Conservation (phyloP, 2,113 vertebrate genomes). For the Pachycephala philippinensis region DNA sequence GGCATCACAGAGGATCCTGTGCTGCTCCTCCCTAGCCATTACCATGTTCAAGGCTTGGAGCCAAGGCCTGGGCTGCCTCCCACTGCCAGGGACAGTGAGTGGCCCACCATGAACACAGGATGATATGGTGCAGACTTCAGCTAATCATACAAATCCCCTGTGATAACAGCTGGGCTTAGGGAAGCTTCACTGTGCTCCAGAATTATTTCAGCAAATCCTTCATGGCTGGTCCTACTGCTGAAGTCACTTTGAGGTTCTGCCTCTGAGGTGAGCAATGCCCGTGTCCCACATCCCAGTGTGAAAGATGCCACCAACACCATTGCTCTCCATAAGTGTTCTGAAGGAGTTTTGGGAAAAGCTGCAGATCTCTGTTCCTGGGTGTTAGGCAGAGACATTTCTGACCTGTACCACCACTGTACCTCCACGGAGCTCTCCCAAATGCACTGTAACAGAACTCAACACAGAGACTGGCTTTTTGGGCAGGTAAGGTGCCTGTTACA, state of each 20-base stretch:
- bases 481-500: background rate
- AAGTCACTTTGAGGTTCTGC: background rate
- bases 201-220: background rate
- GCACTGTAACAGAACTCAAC: background rate
- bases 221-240: background rate
- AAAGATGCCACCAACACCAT: background rate
- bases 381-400: background rate
- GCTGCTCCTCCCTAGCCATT: background rate
- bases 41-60: background rate
- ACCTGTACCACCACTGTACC: background rate
- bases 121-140: fast-evolving
- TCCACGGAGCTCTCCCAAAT: background rate
- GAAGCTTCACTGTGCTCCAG: background rate
- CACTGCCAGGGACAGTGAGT: background rate
- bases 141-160: background rate
- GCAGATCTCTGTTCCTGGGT: background rate
- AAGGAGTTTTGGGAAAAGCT: background rate
- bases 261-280: background rate
- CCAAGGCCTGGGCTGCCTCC: background rate
- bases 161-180: background rate
- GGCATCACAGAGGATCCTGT: background rate
- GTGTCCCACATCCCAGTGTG: fast-evolving
- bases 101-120: background rate
- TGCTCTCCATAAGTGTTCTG: background rate
- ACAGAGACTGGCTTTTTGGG: background rate